Evolutionary conservation across 1,140 invertebrate species (phyloP), one percentile per base, ranked within the genome.

Genomic region (Grapholita molesta): DNA sequence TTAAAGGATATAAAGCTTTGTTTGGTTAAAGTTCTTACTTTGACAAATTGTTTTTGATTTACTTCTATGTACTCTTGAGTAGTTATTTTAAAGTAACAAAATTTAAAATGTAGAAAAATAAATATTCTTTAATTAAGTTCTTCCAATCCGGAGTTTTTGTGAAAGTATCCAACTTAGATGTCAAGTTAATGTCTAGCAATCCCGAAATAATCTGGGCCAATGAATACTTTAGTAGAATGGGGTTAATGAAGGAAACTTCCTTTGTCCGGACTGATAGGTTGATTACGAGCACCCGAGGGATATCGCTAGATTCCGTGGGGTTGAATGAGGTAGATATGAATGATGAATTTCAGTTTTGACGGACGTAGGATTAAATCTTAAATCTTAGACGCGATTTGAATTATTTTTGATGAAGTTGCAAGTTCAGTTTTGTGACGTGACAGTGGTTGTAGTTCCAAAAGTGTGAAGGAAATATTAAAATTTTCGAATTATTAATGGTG

Each of bases 211-310:
- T 66, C 70, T 72, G 70, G 61, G 73, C 76, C 83, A 85, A 89
- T 90, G 86, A 90, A 90, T 90, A 89, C 86, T 89, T 87, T 83
- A 87, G 75, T 76, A 81, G 81, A 78, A 78, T 78, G 55, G 75
- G 82, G 82, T 84, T 89, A 89, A 90, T 90, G 84, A 89, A 89
- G 82, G 83, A 83, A 75, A 77, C 71, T 75, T 83, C 79, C 85
- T 86, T 90, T 89, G 84, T 90, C 79, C 76, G 67, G 74, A 71
- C 78, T 80, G 80, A 86, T 84, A 74, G 80, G 69, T 87, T 84
- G 81, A 87, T 85, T 85, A 81, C 77, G 67, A 70, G 52, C 52
- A 21, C 12, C 18, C 38, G n/a, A 28, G 72, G 74, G 72, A 69
- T 73, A 73, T 64, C 70, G 65, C 24, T 32, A 64, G 12, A 30